A percentile compares a stretch with the other conserved stretches of the same genome.
These are phyloP conservation scores for Ellobium chinense DNA, from an alignment of 2,888 invertebrate genomes.

Conservation along the genomic window DNA sequence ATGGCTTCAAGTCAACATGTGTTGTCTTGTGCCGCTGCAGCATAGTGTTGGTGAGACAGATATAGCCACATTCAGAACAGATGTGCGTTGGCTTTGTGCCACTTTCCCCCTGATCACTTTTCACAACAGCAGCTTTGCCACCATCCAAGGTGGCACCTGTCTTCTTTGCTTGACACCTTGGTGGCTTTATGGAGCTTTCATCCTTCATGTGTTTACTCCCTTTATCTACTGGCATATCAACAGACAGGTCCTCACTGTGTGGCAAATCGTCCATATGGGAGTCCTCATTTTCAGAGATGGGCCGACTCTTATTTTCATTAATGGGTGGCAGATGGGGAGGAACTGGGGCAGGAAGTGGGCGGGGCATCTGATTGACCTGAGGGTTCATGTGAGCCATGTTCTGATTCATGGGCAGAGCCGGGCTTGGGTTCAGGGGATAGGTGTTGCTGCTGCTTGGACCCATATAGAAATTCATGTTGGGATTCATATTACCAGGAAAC, in stretches of 20 bases:
- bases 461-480: conserved; percentile 27
- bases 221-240: neutral
- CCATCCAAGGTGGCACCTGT: conserved; percentile 16
- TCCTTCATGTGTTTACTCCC: neutral
- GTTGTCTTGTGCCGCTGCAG: conserved; percentile 42
- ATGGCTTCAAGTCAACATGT: conserved; percentile 46
- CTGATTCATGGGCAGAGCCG: neutral
- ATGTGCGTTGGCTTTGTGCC: neutral
- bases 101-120: neutral
- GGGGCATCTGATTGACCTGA: neutral
- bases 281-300: neutral
- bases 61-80: conserved; percentile 37
- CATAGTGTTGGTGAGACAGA: conserved; percentile 26
- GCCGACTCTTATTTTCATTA: neutral
- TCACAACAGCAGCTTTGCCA: neutral
- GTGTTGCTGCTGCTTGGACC: neutral
- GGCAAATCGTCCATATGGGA: neutral
- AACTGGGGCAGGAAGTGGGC: neutral
- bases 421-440: neutral
- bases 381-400: neutral
- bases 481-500: conserved; percentile 20
- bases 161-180: conserved; percentile 12
- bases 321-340: neutral
- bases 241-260: neutral
- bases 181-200: neutral